These are phyloP conservation scores for Hestina assimilis DNA, from an alignment of 1,140 invertebrate species.

Conservation along the genomic window DNA sequence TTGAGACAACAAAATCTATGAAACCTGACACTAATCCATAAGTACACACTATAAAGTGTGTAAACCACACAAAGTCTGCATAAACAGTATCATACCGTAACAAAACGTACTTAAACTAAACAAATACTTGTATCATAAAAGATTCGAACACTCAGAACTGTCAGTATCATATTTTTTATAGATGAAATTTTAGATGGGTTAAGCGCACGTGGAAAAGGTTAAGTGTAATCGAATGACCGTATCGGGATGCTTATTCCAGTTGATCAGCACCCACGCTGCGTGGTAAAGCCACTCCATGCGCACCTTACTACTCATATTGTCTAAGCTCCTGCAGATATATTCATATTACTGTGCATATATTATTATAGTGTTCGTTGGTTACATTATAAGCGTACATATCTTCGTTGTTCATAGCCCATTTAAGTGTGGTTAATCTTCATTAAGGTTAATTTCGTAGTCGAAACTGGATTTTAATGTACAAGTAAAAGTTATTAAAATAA, in stretches of 20 bases:
- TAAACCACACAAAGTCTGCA: constrained; percentile 2
- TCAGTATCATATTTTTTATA: constrained; percentile 37
- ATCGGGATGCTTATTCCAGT: constrained; percentile 40
- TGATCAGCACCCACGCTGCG: constrained; percentile 39
- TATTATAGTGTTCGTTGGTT: too few species aligned
- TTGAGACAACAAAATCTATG: constrained; percentile 56
- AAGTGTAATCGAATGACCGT: constrained; percentile 44
- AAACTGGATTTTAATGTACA: too few species aligned
- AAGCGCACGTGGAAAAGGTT: constrained; percentile 48
- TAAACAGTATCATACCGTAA: constrained; percentile 36
- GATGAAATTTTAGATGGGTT: constrained; percentile 31
- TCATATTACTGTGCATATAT: too few species aligned
- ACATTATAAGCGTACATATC: too few species aligned
- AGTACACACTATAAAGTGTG: constrained; percentile 18
- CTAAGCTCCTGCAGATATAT: too few species aligned
- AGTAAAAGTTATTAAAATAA: too few species aligned
- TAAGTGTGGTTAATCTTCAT: too few species aligned
- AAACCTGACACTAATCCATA: constrained; percentile 57
- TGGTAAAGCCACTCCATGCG: background rate
- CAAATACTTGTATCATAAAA: constrained; percentile 47
- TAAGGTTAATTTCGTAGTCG: too few species aligned
- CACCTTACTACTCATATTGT: too few species aligned
- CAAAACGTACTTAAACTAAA: constrained; percentile 47
- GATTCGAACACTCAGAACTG: constrained; percentile 37
- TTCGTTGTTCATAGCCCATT: too few species aligned